phyloP scores from a whole-genome alignment of 1,140 invertebrate species.

The Physella acuta region DNA sequence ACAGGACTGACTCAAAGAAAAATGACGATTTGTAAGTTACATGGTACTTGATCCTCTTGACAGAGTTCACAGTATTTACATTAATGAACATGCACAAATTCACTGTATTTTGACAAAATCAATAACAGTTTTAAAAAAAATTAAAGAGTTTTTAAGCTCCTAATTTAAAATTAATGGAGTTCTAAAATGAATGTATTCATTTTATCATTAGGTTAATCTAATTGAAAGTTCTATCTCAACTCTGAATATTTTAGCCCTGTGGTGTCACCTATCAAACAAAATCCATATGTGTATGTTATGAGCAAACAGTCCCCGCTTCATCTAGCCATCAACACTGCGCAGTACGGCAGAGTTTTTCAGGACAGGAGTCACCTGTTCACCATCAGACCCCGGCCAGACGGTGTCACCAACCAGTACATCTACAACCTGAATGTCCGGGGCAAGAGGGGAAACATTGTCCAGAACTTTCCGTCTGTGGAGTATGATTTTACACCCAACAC shows the following conservation, averaged over 20 bases:
- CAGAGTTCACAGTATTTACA: no score
- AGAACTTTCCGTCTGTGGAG: conserved; percentile 57
- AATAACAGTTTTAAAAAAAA: no score
- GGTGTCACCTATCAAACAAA: conserved; percentile 42
- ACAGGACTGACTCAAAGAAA: conserved; percentile 43
- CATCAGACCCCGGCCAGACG: conserved; percentile 40
- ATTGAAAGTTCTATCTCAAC: no score
- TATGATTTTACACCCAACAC: conserved; percentile 56
- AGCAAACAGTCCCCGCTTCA: conserved; percentile 43
- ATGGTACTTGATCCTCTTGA: no score
- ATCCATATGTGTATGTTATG: conserved; percentile 49
- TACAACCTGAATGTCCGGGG: conserved; percentile 56
- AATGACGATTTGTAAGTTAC: conserved; percentile 48
- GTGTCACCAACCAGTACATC: conserved; percentile 33
- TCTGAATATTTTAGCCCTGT: conserved; percentile 18
- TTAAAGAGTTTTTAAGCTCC: no score
- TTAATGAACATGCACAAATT: no score
- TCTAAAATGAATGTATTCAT: no score
- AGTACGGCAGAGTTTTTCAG: conserved; percentile 57
- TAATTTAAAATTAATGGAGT: no score
- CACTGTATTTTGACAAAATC: no score
- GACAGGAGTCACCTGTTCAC: conserved; percentile 56
- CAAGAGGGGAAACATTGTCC: conserved; percentile 59
- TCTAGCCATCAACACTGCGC: conserved; percentile 57
- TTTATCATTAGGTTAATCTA: no score